phyloP scores from a whole-genome alignment of 2,797 vertebrate species.

The Gobio occitaniae region DNA sequence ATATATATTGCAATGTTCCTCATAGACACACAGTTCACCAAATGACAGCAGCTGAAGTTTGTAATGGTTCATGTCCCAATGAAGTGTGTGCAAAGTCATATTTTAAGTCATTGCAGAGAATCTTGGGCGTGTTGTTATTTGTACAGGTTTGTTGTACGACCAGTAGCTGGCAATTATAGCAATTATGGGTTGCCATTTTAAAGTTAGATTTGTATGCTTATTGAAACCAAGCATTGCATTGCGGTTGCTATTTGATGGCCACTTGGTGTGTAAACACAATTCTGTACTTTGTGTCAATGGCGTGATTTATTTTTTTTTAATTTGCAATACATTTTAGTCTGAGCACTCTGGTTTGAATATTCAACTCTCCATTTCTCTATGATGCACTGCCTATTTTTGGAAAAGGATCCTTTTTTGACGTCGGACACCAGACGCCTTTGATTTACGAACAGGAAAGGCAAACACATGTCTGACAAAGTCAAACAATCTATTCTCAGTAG shows the following conservation, averaged over 20 bases:
- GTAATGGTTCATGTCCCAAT: too few relatives aligned
- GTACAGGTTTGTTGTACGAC: not conserved
- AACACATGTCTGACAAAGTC: slow-evolving; percentile 71
- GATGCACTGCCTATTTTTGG: slow-evolving; percentile 36
- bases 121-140: slow-evolving; percentile 15
- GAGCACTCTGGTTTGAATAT: not conserved
- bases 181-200: slow-evolving; percentile 18
- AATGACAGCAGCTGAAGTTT: not conserved
- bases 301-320: not conserved
- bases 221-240: slow-evolving; percentile 11
- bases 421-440: slow-evolving; percentile 35
- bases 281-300: not conserved
- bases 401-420: slow-evolving; percentile 45
- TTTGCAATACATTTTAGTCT: not conserved
- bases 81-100: not conserved
- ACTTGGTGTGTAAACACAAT: not conserved
- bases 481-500: slow-evolving; percentile 76
- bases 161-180: slow-evolving; percentile 8
- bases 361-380: too few relatives aligned
- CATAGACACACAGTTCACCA: too few relatives aligned
- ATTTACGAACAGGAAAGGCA: slow-evolving; percentile 57
- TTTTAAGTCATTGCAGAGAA: not conserved
- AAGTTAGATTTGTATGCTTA: slow-evolving; percentile 22
- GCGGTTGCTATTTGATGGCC: slow-evolving; percentile 1
- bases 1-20: too few relatives aligned